phyloP scores from a whole-genome alignment of 2,797 vertebrate species.

The Choloepus didactylus region DNA sequence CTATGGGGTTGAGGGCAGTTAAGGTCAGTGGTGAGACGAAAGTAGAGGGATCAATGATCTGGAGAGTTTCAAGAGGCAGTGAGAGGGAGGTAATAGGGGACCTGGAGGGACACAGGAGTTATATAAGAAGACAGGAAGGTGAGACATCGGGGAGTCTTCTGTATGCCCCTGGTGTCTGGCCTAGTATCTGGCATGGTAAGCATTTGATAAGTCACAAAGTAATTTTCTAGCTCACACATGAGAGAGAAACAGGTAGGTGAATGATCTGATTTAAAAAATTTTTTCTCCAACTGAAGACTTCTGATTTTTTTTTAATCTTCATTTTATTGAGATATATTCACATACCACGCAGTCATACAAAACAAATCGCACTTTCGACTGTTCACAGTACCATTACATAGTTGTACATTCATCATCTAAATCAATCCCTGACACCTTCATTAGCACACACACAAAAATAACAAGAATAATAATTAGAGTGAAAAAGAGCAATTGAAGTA shows the following conservation, averaged over 20 bases:
- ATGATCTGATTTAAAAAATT: slow-evolving; percentile 24
- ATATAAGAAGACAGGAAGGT: background rate
- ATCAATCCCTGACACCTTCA: too few species aligned
- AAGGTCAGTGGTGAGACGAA: background rate
- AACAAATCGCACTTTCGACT: too few species aligned
- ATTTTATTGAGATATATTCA: too few species aligned
- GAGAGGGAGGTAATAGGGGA: background rate
- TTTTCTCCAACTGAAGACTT: slow-evolving; percentile 55
- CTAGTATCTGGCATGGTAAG: background rate
- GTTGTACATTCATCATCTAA: too few species aligned
- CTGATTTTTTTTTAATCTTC: background rate
- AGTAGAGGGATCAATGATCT: background rate
- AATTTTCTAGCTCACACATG: background rate
- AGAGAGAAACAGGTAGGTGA: slow-evolving; percentile 18
- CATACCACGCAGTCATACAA: too few species aligned
- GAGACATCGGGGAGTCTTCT: background rate
- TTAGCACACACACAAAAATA: too few species aligned
- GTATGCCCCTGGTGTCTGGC: background rate
- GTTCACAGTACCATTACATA: too few species aligned
- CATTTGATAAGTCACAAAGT: slow-evolving; percentile 52
- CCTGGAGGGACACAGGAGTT: background rate
- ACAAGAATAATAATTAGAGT: too few species aligned
- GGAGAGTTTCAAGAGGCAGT: background rate
- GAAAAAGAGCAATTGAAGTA: too few species aligned
- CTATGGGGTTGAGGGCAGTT: background rate